These are phyloP conservation scores for Eueides isabella DNA, from an alignment of 1,140 invertebrate genomes.

Conservation along the genomic window DNA sequence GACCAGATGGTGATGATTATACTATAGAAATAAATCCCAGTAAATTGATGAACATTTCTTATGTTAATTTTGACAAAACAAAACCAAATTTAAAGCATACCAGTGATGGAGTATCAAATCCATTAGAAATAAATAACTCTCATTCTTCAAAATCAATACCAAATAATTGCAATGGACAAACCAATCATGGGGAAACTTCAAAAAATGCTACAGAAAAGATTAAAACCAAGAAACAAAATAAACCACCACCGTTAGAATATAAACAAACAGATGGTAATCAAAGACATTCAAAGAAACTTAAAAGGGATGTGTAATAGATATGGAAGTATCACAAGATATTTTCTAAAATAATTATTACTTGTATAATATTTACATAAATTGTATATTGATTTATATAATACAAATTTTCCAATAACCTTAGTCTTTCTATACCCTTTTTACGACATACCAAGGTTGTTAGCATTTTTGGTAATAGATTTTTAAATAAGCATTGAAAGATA, in stretches of 20 bases:
- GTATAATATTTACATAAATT: neutral
- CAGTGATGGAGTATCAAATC: slow-evolving; percentile 47
- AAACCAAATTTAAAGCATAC: slow-evolving; percentile 58
- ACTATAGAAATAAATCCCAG: slow-evolving; percentile 47
- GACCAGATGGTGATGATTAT: slow-evolving; percentile 55
- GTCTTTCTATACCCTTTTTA: neutral
- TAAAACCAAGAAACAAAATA: slow-evolving; percentile 56
- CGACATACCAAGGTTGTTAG: no score
- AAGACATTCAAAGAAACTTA: slow-evolving; percentile 50
- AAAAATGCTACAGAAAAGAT: slow-evolving; percentile 45
- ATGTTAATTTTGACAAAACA: slow-evolving; percentile 72
- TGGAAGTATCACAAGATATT: no score
- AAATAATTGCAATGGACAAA: slow-evolving; percentile 39
- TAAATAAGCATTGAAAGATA: no score
- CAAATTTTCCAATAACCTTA: neutral
- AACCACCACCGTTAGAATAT: slow-evolving; percentile 44
- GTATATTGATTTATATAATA: slow-evolving; percentile 9
- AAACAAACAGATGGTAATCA: slow-evolving; percentile 39
- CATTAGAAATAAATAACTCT: slow-evolving; percentile 43
- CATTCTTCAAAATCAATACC: slow-evolving; percentile 39
- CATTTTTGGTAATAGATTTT: no score
- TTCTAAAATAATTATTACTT: neutral
- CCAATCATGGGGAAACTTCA: slow-evolving; percentile 40
- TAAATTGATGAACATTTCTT: slow-evolving; percentile 56
- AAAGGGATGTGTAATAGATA: slow-evolving; percentile 16